Base-by-base conservation (phyloP, 2,888 invertebrate species). In the Euproctis similis region DNA sequence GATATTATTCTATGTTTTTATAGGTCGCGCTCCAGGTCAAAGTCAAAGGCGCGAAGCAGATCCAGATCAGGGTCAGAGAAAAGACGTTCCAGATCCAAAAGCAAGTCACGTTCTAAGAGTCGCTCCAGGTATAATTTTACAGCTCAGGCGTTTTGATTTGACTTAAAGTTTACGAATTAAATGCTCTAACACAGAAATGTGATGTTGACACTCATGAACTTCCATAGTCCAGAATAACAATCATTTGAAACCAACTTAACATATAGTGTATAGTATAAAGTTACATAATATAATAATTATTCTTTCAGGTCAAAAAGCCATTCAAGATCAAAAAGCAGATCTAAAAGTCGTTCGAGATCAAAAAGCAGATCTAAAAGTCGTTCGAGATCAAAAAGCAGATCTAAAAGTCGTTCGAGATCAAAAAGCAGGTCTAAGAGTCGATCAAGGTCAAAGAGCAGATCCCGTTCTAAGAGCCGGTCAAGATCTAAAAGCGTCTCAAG, bases 21-120 rank as follows among this genome's bases (percentile, higher is more conserved):
- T 8, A 53, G 65, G 54, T 50, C 65, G 7, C 49, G 68, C 2
- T 21, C 21, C 59, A 52, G 63, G 49, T 84, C 81, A 8, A 72
- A 72, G 40, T 85, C 82, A 0, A 68, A 71, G 38, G 70, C 73
- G 1, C 64, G 70, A 23, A 66, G 64, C 30, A 51, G 75, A 1
- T 73, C 73, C 1, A 59, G 68, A 2, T 74, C 75, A 1, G 61
- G 63, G 1, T 70, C 71, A 2, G 51, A 81, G 4, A 69, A 72
- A 36, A 59, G 63, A 26, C 45, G 70, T 0, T 68, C 66, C 1
- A 54, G 62, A 10, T 70, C 70, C 1, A 67, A 63, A 28, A 63
- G 66, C 25, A 56, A 80, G 1, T 77, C 78, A 33, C 39, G 46
- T 2, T 57, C 61, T 19, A 54, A 48, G 12, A 51, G 53, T 19